Evolutionary conservation across 2,113 vertebrate species (phyloP), one percentile per base, ranked within the genome.

Genomic region (Cephalopterus ornatus): DNA sequence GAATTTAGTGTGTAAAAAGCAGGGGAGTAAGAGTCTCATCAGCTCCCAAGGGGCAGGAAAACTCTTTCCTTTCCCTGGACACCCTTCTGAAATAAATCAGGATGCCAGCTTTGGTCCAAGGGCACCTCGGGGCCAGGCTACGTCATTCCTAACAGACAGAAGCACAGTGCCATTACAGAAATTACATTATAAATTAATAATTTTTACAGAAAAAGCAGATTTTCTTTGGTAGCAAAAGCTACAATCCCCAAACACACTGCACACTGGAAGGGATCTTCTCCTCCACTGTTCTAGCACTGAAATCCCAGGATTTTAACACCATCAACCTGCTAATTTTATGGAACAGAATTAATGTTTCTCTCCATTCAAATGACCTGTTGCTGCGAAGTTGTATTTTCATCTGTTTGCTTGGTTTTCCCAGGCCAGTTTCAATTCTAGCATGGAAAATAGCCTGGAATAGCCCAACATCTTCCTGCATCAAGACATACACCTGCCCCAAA

Each of bases 221-320:
- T 89, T 77, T 26, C 32, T 56, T 44, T 14, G 32, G 5, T n/a
- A 8, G 12, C 20, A 41, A 35, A 37, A 78, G 22, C 42, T 71
- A 6, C 17, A 12, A 5, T 33, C 27, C 55, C 3, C 6, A 67
- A 65, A 6, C 2, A 1, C 2, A 1, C 6, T 12, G 16, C 17
- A 15, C 6, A 21, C 9, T 27, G 14, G 15, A 12, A 32, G 42
- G 59, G 22, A 23, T 12, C 35, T 14, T 30, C 24, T 47, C n/a
- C 63, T 70, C 23, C 1, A 0, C 35, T 37, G 19, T 8, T 56
- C 55, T 37, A 53, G 55, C 58, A 3, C 23, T 52, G 56, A 44
- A 91, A 70, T n/a, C 37, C 50, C 2, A 1, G 14, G 23, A 14
- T 1, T 55, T 32, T 28, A 5, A 41, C 71, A 10, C 46, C 24